phyloP scores from a whole-genome alignment of 2,888 invertebrate genomes.

The Slavum lentiscoides region DNA sequence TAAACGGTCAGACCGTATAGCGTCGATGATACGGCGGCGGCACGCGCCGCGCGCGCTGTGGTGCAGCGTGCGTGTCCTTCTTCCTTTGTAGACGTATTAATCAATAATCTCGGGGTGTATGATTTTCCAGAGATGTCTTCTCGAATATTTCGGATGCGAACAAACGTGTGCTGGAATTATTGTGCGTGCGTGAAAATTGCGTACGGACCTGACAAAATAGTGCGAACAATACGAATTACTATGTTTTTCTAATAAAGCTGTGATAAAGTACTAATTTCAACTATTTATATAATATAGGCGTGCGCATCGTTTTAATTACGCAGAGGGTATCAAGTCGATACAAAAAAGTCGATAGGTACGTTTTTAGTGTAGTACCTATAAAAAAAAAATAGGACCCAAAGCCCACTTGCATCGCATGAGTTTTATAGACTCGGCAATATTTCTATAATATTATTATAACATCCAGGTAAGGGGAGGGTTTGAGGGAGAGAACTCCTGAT shows the following conservation, averaged over 20 bases:
- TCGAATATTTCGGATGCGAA: background rate
- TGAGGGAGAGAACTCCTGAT: no score
- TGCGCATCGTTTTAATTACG: background rate
- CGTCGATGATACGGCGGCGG: background rate
- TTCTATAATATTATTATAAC: no score
- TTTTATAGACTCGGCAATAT: no score
- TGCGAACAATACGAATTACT: background rate
- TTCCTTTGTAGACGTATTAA: background rate
- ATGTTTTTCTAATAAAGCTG: background rate
- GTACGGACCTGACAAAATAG: slow-evolving; percentile 29
- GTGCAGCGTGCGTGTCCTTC: background rate
- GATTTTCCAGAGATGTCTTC: background rate
- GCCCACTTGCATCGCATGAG: no score
- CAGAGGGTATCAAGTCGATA: no score
- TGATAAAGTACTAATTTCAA: background rate
- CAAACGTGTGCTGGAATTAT: slow-evolving; percentile 12
- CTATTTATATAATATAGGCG: background rate
- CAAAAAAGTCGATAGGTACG: no score
- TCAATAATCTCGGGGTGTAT: background rate
- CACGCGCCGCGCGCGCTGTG: background rate
- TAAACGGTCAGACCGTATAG: background rate
- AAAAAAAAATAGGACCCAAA: no score
- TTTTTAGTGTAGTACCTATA: no score
- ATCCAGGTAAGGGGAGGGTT: no score
- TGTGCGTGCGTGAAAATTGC: background rate